Base-by-base conservation (phyloP, 2,888 invertebrate genomes). In the Oeneis ivallda region DNA sequence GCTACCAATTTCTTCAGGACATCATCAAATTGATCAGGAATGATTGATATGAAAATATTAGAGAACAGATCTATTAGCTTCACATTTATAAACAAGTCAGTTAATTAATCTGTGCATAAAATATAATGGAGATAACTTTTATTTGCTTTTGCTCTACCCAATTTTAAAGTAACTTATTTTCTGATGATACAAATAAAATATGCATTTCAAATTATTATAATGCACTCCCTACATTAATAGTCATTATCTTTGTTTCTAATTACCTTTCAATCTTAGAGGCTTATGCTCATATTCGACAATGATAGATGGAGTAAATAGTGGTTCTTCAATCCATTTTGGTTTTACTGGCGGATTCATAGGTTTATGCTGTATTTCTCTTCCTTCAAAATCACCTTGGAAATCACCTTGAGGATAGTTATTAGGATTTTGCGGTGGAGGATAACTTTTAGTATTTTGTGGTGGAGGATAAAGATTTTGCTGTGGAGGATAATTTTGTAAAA, bases 211-310 rank as follows among this genome's bases (percentile, higher is more conserved):
- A 47, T 47, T n/a, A 17, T 17, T 9, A 45, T 45, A 45, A 45
- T 47, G 26, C 26, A 19, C 10, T 13, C 9, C 13, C 19, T 8
- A 26, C 9, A 26, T 19, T 8, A 50, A 50, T 17, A 47, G 26
- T 32, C 45, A 43, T 57, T 19, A 58, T 58, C 34, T 17, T 41
- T 61, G 37, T 64, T 49, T 65, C 70, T 69, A 77, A 75, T 92
- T 92, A 93, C 94, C 91, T 90, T 91, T 90, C 70, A 87, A 78
- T 80, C 90, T 84, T 52, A 92, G 80, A 69, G 93, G 87, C 81
- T 93, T 94, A 82, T 95, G 95, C 72, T 94, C 94, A 88, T 95
- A 95, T 85, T 95, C 95, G 74, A 95, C 93, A 71, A 95, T 93
- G 76, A 93, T 92, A 49, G 93, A 90, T 70, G 95, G 89, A 62